phyloP scores from a whole-genome alignment of 2,888 invertebrate genomes.

The Xanthorhoe designata region DNA sequence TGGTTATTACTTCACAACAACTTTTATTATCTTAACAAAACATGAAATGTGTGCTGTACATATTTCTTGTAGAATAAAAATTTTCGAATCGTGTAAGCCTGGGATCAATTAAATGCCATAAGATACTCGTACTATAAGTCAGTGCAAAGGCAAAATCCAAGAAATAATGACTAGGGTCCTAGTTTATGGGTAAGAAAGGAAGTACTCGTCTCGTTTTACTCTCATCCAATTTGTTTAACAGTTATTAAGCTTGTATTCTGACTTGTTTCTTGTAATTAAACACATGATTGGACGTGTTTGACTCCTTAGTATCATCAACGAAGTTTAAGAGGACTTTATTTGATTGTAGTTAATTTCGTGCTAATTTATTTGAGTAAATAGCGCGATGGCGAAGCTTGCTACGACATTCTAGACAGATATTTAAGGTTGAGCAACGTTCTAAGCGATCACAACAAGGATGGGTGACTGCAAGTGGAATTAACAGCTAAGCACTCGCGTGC shows the following conservation, averaged over 20 bases:
- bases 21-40: not conserved
- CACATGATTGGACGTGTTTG: slow-evolving; percentile 25
- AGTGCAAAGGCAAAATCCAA: slow-evolving; percentile 72
- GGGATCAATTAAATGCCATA: slow-evolving; percentile 77
- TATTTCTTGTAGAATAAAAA: slow-evolving; percentile 33
- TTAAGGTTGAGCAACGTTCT: too few species aligned
- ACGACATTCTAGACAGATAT: too few species aligned
- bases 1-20: slow-evolving; percentile 5
- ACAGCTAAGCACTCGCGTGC: not conserved
- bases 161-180: slow-evolving; percentile 69
- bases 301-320: not conserved
- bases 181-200: slow-evolving; percentile 65
- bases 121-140: slow-evolving; percentile 75
- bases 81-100: slow-evolving; percentile 55
- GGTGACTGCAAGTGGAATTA: not conserved
- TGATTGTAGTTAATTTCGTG: too few species aligned
- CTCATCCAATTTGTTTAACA: slow-evolving; percentile 60
- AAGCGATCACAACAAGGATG: not conserved
- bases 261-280: slow-evolving; percentile 44
- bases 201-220: slow-evolving; percentile 54
- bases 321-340: not conserved
- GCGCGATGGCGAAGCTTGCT: too few species aligned
- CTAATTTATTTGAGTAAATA: too few species aligned
- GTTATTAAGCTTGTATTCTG: slow-evolving; percentile 54
- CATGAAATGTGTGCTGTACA: slow-evolving; percentile 50